Evolutionary conservation across 2,113 vertebrate species (phyloP).

Genomic region (Emydura subglobosa): DNA sequence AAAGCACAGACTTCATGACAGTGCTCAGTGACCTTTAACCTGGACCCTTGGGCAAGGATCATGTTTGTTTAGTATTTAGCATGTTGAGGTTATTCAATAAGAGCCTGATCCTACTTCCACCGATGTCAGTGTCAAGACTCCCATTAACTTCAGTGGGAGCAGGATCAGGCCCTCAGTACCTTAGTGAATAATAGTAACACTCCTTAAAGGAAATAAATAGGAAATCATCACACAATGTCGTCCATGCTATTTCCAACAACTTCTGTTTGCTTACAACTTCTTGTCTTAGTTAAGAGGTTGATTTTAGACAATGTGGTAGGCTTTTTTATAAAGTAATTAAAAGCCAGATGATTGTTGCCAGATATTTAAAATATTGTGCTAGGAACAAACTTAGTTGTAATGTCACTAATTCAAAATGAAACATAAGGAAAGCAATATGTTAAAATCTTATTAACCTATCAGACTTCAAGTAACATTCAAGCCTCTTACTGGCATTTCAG

Average conservation of each 20-base stretch:
- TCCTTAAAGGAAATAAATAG: neutral
- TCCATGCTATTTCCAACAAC: neutral
- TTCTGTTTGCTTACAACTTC: neutral
- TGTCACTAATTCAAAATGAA: constrained; percentile 43
- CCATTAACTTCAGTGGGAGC: neutral
- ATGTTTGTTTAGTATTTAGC: neutral
- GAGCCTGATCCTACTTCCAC: neutral
- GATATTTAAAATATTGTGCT: neutral
- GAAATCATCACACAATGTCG: neutral
- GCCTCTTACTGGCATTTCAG: constrained; percentile 10
- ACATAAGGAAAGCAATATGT: constrained; percentile 39
- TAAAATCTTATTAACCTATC: constrained; percentile 40
- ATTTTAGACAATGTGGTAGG: constrained; percentile 10
- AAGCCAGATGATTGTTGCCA: neutral
- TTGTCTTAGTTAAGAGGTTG: neutral
- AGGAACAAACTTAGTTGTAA: constrained; percentile 3
- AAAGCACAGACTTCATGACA: neutral
- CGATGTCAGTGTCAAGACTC: neutral
- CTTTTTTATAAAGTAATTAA: constrained; percentile 52
- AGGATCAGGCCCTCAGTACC: neutral
- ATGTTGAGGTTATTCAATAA: neutral
- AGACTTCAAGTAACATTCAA: constrained; percentile 7
- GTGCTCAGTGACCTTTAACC: neutral
- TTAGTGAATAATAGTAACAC: neutral
- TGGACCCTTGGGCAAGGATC: neutral